Conservation (phyloP, 2,113 vertebrate genomes). For the Lichenostomus cassidix region DNA sequence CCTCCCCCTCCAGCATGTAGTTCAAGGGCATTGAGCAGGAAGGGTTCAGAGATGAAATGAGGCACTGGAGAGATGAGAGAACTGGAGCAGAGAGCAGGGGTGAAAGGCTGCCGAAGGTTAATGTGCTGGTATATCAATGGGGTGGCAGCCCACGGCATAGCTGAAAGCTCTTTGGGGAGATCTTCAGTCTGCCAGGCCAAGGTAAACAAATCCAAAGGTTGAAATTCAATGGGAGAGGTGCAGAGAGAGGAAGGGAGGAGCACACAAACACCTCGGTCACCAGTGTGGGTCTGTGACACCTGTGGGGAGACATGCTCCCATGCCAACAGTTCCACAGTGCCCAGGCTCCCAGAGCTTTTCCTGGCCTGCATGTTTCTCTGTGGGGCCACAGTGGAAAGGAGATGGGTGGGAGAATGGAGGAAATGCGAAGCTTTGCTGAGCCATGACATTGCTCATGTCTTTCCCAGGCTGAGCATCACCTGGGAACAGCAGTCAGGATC, state of each 20-base stretch:
- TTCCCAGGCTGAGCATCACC: not conserved
- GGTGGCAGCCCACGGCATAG: not conserved
- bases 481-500: not conserved
- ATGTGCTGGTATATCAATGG: not conserved
- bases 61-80: not conserved
- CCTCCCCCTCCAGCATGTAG: not conserved
- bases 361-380: not conserved
- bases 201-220: constrained; percentile 10
- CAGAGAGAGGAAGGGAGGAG: not conserved
- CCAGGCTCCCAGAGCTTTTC: not conserved
- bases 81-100: not conserved
- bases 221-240: not conserved
- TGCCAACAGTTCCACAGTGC: not conserved
- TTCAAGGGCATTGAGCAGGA: not conserved
- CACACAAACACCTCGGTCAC: accelerated
- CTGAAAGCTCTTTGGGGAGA: not conserved
- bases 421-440: not conserved
- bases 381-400: accelerated
- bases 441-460: not conserved
- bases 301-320: not conserved
- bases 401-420: not conserved
- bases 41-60: not conserved
- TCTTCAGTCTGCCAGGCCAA: not conserved
- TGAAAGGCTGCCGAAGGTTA: not conserved
- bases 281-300: accelerated